Evolutionary conservation across 2,113 vertebrate species (phyloP).

Genomic region (Osmerus eperlanus): DNA sequence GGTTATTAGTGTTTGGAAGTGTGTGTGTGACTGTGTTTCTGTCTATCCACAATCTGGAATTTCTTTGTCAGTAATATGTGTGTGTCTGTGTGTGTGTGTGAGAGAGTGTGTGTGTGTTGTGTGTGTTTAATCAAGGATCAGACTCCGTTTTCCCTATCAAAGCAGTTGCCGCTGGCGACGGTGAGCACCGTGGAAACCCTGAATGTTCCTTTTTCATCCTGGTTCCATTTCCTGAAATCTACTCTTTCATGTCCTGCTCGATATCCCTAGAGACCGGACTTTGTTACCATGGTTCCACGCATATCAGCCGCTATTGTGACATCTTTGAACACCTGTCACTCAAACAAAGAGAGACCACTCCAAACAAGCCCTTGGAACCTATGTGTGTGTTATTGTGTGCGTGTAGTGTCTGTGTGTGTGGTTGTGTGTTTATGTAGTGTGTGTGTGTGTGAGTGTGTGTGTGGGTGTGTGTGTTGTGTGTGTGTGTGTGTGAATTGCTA

Average conservation of each 20-base stretch:
- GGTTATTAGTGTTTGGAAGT: too few relatives aligned
- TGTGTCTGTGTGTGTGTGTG: too few relatives aligned
- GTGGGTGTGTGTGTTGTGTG: neutral
- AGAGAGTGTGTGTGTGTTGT: too few relatives aligned
- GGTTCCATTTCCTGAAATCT: slow-evolving; percentile 78
- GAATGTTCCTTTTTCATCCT: slow-evolving; percentile 77
- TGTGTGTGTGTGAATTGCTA: too few relatives aligned
- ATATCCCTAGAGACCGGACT: slow-evolving; percentile 78
- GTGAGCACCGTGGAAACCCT: slow-evolving; percentile 67
- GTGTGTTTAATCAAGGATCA: slow-evolving; percentile 66
- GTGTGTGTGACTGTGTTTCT: too few relatives aligned
- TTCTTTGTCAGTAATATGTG: slow-evolving; percentile 3
- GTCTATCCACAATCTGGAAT: too few relatives aligned
- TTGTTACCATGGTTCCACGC: slow-evolving; percentile 79
- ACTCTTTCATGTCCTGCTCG: slow-evolving; percentile 80
- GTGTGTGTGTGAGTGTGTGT: slow-evolving; percentile 32
- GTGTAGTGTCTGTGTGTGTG: slow-evolving; percentile 26
- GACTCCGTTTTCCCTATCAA: slow-evolving; percentile 79
- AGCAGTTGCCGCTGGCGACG: slow-evolving; percentile 76
- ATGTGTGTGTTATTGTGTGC: neutral
- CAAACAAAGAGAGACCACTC: slow-evolving; percentile 57
- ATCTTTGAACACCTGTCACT: slow-evolving; percentile 82
- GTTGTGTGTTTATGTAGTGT: slow-evolving; percentile 31
- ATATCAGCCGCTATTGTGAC: slow-evolving; percentile 77
- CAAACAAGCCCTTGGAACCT: neutral